These are phyloP conservation scores for Cyrtorhinus lividipennis DNA, from an alignment of 1,140 invertebrate genomes.

Conservation along the genomic window DNA sequence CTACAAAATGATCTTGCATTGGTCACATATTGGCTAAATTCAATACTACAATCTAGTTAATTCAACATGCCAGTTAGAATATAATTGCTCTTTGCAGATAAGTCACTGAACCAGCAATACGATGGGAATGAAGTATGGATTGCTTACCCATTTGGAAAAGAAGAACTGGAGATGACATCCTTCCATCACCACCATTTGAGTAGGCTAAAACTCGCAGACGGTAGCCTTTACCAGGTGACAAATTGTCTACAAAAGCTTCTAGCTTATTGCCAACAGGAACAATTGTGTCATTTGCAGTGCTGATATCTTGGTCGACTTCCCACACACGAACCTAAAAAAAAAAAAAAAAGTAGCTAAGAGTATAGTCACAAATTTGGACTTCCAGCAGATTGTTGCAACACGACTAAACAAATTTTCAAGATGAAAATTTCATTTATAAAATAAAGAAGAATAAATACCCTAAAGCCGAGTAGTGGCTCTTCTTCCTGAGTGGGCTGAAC, in stretches of 20 bases:
- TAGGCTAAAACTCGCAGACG: constrained; percentile 79
- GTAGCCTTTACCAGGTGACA: constrained; percentile 76
- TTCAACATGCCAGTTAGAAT: too few relatives aligned
- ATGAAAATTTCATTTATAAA: too few relatives aligned
- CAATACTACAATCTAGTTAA: background rate
- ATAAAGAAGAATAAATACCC: too few relatives aligned
- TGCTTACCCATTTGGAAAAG: constrained; percentile 67
- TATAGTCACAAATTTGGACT: background rate
- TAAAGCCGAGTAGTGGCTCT: constrained; percentile 87
- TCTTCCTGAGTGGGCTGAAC: constrained; percentile 76
- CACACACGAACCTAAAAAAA: constrained; percentile 59
- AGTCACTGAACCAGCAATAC: background rate
- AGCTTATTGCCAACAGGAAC: constrained; percentile 57
- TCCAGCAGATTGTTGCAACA: background rate
- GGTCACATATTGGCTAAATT: background rate
- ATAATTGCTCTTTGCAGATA: background rate
- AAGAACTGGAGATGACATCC: constrained; percentile 84
- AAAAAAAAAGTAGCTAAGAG: background rate
- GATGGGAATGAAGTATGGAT: background rate
- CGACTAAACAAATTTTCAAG: background rate
- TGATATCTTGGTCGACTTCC: constrained; percentile 86
- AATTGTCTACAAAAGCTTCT: constrained; percentile 56
- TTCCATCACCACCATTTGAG: constrained; percentile 85
- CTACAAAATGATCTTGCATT: background rate
- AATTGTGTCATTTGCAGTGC: constrained; percentile 73